Evolutionary conservation across 2,888 invertebrate species (phyloP).

Genomic region (Encarsia formosa): DNA sequence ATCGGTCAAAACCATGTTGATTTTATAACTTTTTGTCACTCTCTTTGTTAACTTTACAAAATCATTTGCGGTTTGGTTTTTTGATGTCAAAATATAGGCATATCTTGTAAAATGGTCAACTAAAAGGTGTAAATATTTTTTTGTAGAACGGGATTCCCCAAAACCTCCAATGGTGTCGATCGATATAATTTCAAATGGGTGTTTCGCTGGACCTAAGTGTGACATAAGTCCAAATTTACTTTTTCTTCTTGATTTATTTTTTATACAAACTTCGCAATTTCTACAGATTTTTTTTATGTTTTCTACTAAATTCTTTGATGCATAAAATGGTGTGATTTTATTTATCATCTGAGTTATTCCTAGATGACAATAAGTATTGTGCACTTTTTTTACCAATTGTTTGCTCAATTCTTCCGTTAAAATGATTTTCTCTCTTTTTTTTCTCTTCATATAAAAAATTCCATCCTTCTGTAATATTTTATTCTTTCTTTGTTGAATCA

Average conservation of each 20-base stretch:
- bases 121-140: slow-evolving; percentile 26
- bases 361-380: slow-evolving; percentile 23
- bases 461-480: slow-evolving; percentile 15
- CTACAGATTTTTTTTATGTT: slow-evolving; percentile 25
- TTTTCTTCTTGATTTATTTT: slow-evolving; percentile 28
- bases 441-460: slow-evolving; percentile 23
- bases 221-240: slow-evolving; percentile 27
- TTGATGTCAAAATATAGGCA: slow-evolving; percentile 19
- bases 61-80: slow-evolving; percentile 19
- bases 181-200: slow-evolving; percentile 28
- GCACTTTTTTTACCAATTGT: slow-evolving; percentile 18
- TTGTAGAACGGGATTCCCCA: slow-evolving; percentile 24
- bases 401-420: slow-evolving; percentile 27
- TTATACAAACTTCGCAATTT: slow-evolving; percentile 26
- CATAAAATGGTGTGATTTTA: slow-evolving; percentile 17
- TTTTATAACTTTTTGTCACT: slow-evolving; percentile 9
- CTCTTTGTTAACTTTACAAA: slow-evolving; percentile 16
- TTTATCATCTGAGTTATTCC: slow-evolving; percentile 22
- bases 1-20: slow-evolving; percentile 15
- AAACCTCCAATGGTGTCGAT: slow-evolving; percentile 32
- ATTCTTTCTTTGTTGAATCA: slow-evolving; percentile 8
- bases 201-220: slow-evolving; percentile 26
- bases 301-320: slow-evolving; percentile 20
- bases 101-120: slow-evolving; percentile 22
- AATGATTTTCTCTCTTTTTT: slow-evolving; percentile 27